Conservation (phyloP, 2,888 invertebrate genomes). For the Nebria brevicollis region DNA sequence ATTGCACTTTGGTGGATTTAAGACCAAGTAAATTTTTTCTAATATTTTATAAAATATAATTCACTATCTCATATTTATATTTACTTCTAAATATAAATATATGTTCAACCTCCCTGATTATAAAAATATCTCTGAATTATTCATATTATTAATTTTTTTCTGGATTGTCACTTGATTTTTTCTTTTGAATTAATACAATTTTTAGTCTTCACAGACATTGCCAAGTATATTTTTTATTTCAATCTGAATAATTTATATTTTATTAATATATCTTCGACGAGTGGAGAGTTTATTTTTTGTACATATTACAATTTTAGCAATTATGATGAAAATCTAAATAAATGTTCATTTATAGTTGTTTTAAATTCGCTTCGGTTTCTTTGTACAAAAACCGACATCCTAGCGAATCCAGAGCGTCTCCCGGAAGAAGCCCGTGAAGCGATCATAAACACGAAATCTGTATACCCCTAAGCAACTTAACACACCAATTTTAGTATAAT, state of each 20-base stretch:
- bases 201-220: too few relatives aligned
- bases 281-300: background rate
- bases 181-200: too few relatives aligned
- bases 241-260: too few relatives aligned
- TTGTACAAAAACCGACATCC: conserved; percentile 92
- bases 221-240: too few relatives aligned
- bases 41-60: too few relatives aligned
- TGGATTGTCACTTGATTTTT: too few relatives aligned
- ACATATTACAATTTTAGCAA: conserved; percentile 19
- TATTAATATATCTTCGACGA: too few relatives aligned
- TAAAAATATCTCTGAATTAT: too few relatives aligned
- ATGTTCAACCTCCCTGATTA: too few relatives aligned
- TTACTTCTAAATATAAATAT: too few relatives aligned
- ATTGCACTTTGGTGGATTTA: conserved; percentile 93
- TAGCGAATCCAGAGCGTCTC: conserved; percentile 87
- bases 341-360: conserved; percentile 76
- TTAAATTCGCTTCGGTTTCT: conserved; percentile 89
- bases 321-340: conserved; percentile 35
- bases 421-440: conserved; percentile 90
- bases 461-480: conserved; percentile 29
- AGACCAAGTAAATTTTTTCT: conserved; percentile 78
- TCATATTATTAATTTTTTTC: too few relatives aligned
- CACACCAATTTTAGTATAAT: background rate
- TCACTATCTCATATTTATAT: too few relatives aligned
- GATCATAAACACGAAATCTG: conserved; percentile 59